Evolutionary conservation across 2,113 vertebrate genomes (phyloP).

Genomic region (Callopanchax toddi): DNA sequence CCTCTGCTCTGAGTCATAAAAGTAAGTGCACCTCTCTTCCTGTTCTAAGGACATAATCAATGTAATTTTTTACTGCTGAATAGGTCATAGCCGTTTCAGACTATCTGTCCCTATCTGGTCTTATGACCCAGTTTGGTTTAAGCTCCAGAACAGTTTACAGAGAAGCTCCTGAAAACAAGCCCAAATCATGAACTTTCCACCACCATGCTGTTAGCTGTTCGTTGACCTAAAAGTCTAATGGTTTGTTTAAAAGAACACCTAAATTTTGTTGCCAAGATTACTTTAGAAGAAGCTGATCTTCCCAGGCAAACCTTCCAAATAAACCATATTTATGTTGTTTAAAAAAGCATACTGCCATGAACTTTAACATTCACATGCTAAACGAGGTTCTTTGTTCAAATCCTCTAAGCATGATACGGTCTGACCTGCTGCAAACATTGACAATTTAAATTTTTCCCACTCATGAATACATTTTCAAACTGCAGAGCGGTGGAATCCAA

Average conservation of each 20-base stretch:
- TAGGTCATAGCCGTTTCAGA: background rate
- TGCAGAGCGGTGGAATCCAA: background rate
- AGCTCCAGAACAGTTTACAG: no score
- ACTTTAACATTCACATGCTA: background rate
- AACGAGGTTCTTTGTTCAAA: background rate
- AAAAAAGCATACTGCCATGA: no score
- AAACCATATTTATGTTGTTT: no score
- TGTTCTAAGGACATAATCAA: background rate
- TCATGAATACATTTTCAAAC: background rate
- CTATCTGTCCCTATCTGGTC: background rate
- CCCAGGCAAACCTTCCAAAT: no score
- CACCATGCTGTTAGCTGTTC: no score
- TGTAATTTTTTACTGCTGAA: no score
- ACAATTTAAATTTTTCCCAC: background rate
- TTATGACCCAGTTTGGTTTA: background rate
- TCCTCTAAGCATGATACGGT: background rate
- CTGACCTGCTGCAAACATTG: background rate
- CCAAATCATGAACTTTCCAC: background rate
- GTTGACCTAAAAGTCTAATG: background rate
- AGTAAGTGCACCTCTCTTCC: background rate
- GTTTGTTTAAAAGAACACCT: background rate
- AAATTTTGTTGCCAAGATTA: background rate
- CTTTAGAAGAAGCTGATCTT: no score
- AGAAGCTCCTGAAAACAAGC: background rate
- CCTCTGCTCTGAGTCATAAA: conserved; percentile 1